Evolutionary conservation across 2,888 invertebrate genomes (phyloP), one percentile per base, ranked within the genome.

Genomic region (Antitype chi): DNA sequence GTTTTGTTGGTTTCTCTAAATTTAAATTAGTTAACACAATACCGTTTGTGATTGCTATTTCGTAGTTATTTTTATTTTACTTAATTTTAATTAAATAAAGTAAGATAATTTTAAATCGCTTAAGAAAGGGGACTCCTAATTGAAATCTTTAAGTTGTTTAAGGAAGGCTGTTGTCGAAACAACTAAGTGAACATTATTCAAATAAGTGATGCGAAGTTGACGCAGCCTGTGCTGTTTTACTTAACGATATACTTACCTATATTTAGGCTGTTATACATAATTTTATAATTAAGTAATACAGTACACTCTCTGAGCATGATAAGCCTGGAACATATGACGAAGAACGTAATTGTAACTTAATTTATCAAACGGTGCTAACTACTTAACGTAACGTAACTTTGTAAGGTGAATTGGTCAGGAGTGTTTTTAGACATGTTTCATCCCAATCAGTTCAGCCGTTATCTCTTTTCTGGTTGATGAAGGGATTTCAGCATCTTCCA

Each of bases 181-280:
- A 91, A 90, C 89, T 86, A 89, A 93, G 91, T 92, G 92, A 93
- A 92, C 92, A 93, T 93, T 93, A 93, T 94, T 94, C 89, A 92
- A 94, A 93, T 94, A 91, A 93, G 91, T 91, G 86, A 88, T 85
- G 87, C 85, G 81, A 91, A 92, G 82, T 91, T 90, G 85, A 87
- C 85, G 77, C 80, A 85, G 85, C 82, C 86, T 85, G 87, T 86
- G 85, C 86, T 83, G 85, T 76, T 91, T 89, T 89, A 89, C 89
- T 91, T 89, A 85, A 84, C 84, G 85, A 85, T 89, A 25, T 59
- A 78, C 13, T 17, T 66, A 63, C 8, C 2, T n/a, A 25, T 25
- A 28, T n/a, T 15, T 60, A 32, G 17, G 20, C 1, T 8, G 5
- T 25, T 78, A n/a, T 13, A 63, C 4, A 63, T 78, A 63, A 5